Percentiles rank a stretch among this genome's conserved stretches.
These are phyloP conservation scores for Lagorchestes hirsutus DNA, from an alignment of 2,797 vertebrate genomes.

Conservation along the genomic window DNA sequence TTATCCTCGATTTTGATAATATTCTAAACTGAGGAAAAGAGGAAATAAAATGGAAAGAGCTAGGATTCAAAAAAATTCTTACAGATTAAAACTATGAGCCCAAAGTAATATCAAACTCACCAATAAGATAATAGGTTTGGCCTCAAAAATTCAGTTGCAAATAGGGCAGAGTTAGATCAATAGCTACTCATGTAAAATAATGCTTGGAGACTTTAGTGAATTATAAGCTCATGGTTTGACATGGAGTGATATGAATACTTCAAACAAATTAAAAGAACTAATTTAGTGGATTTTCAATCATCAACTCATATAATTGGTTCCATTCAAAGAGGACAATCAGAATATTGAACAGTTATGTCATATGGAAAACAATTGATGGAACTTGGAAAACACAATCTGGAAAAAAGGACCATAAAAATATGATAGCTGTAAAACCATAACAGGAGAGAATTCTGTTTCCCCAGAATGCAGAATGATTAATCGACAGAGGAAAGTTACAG, in stretches of 20 bases:
- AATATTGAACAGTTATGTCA: not conserved
- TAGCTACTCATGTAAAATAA: conserved; percentile 25
- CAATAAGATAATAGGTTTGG: too few relatives aligned
- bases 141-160: not conserved
- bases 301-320: not conserved
- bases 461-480: not conserved
- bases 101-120: too few relatives aligned
- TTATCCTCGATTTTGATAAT: too few relatives aligned
- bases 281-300: not conserved
- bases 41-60: too few relatives aligned
- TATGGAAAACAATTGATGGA: not conserved
- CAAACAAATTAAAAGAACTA: not conserved
- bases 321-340: not conserved
- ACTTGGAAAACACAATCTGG: not conserved
- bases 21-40: too few relatives aligned
- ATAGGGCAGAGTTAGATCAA: not conserved
- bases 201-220: not conserved
- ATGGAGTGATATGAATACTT: not conserved
- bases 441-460: not conserved
- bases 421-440: not conserved
- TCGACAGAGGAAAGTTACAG: not conserved
- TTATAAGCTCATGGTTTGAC: not conserved
- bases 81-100: too few relatives aligned
- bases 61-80: too few relatives aligned
- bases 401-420: not conserved